Evolutionary conservation across 2,797 vertebrate genomes (phyloP).

Genomic region (Synaphobranchus kaupii): DNA sequence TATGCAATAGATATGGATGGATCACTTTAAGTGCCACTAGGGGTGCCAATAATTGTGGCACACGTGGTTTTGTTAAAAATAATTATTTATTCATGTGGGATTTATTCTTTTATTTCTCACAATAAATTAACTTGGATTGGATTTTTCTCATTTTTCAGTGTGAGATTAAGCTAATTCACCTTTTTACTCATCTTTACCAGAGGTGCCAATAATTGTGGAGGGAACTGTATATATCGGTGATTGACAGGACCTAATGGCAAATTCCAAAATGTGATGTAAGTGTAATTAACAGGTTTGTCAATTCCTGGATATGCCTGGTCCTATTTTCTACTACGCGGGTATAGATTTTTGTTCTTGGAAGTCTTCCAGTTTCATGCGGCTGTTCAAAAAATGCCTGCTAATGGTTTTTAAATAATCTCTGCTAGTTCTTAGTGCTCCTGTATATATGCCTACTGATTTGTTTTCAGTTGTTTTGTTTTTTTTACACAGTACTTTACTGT

Average conservation of each 20-base stretch:
- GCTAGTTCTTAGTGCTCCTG: background rate
- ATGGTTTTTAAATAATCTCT: background rate
- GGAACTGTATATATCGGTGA: background rate
- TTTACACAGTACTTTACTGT: background rate
- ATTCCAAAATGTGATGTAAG: background rate
- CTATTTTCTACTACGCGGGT: background rate
- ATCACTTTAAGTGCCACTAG: too few relatives aligned
- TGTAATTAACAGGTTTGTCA: background rate
- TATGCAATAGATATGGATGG: too few relatives aligned
- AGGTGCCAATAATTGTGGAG: too few relatives aligned
- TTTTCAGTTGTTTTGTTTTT: background rate
- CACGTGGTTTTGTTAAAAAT: too few relatives aligned
- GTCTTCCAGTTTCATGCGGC: background rate
- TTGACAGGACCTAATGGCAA: background rate
- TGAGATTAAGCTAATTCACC: too few relatives aligned
- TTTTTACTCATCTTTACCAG: too few relatives aligned
- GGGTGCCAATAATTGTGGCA: too few relatives aligned
- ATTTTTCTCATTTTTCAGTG: too few relatives aligned
- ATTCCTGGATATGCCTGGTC: background rate
- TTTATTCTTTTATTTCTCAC: too few relatives aligned
- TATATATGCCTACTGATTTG: background rate
- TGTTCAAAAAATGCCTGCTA: background rate
- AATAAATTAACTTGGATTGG: too few relatives aligned
- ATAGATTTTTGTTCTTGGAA: background rate
- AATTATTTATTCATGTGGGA: too few relatives aligned